Percentiles rank a stretch among this genome's conserved stretches.
These are phyloP conservation scores for Lepidostoma basale DNA, from an alignment of 1,140 invertebrate species.

Conservation along the genomic window DNA sequence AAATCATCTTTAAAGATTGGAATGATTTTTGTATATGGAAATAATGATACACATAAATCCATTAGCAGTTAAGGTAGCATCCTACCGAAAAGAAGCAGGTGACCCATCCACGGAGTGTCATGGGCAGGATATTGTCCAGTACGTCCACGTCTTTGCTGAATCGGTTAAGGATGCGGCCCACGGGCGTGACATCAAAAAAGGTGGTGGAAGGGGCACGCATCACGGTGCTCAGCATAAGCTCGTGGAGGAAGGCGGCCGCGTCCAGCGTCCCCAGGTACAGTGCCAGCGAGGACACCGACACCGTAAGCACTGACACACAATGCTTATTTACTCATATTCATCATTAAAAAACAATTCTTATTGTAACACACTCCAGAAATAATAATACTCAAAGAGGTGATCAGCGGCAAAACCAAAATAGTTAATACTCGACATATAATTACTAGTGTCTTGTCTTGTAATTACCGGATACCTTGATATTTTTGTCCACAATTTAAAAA, in stretches of 20 bases:
- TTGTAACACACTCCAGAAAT: neutral
- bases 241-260: constrained; percentile 72
- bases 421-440: too few relatives aligned
- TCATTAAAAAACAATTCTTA: constrained; percentile 1
- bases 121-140: constrained; percentile 76
- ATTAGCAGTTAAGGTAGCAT: too few relatives aligned
- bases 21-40: too few relatives aligned
- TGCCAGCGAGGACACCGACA: constrained; percentile 71
- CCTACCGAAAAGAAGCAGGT: constrained; percentile 74
- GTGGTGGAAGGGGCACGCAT: constrained; percentile 72
- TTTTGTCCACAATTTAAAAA: too few relatives aligned
- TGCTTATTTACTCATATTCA: neutral
- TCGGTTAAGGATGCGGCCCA: constrained; percentile 83
- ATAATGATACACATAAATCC: too few relatives aligned
- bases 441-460: too few relatives aligned
- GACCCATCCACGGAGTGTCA: constrained; percentile 72
- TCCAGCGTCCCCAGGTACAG: constrained; percentile 73
- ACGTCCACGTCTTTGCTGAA: constrained; percentile 86
- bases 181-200: constrained; percentile 88
- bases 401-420: too few relatives aligned
- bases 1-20: too few relatives aligned
- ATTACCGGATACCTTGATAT: too few relatives aligned
- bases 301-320: constrained; percentile 66
- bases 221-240: constrained; percentile 69
- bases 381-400: too few relatives aligned